Evolutionary conservation across 2,888 invertebrate species (phyloP), one percentile per base, ranked within the genome.

Genomic region (Cyclophora albipunctata): DNA sequence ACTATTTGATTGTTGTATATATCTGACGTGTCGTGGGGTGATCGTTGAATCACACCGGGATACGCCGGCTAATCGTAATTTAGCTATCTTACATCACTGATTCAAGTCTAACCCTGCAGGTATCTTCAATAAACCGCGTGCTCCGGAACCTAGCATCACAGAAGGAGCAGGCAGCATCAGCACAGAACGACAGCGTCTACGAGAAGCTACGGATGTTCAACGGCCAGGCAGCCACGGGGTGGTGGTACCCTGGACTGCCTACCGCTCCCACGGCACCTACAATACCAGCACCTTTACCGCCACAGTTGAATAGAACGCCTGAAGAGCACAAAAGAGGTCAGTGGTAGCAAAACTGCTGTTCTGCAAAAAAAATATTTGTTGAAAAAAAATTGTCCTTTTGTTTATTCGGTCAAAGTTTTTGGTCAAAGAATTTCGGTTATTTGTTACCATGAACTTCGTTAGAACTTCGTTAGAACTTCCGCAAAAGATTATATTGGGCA

Each of bases 111-210:
- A 20, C 20, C 20, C 20, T 20, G 5, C 37, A 98, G 98, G 98
- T 98, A 62, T 98, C 98, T 58, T 98, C 98, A 73, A 99, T 99
- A 84, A 99, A 99, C 91, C 94, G 99, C 67, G 99, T 99, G 55
- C 91, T 99, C 53, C 91, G 99, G 59, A 99, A 98, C 89, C 91
- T 99, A 69, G 97, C 98, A 34, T 96, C 97, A 47, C 97, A 98
- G 85, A 99, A 98, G 84, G 98, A 98, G 86, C 96, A 96, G 81
- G 96, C 96, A 67, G 93, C 93, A 45, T 92, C 92, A 45, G 92
- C 92, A 62, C 93, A 94, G 71, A 94, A 93, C 78, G 97, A 98
- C 84, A 95, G 95, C 59, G 96, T 96, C 45, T 98, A 98, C 85
- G 98, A 98, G 86, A 98, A 97, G 87, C 89, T 98, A 63, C 91